A percentile compares a stretch with the other conserved stretches of the same genome.
phyloP scores from a whole-genome alignment of 2,888 invertebrate genomes.

The Mycalesis mineus region DNA sequence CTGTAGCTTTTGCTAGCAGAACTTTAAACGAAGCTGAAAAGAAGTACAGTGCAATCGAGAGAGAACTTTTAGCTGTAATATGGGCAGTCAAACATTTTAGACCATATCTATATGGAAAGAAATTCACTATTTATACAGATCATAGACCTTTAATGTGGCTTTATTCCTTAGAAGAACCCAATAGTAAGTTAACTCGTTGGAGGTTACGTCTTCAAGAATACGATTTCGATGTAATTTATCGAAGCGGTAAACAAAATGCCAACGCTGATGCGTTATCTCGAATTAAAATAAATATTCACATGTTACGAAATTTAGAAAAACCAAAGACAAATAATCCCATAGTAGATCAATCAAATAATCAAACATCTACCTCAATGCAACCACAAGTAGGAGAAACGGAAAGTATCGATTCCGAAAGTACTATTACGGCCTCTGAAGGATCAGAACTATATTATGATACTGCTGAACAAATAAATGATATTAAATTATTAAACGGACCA shows the following conservation, averaged over 20 bases:
- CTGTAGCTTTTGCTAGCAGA: not conserved
- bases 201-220: too few relatives aligned
- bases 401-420: not conserved
- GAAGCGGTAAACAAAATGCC: too few relatives aligned
- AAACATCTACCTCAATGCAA: not conserved
- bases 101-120: not conserved
- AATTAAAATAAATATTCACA: too few relatives aligned
- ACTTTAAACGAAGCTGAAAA: not conserved
- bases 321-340: not conserved
- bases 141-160: not conserved
- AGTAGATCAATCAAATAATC: not conserved
- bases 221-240: too few relatives aligned
- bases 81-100: not conserved
- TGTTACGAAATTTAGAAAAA: too few relatives aligned
- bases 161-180: not conserved
- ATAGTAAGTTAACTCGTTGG: too few relatives aligned
- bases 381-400: not conserved
- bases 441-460: not conserved
- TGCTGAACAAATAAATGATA: not conserved
- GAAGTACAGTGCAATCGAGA: not conserved
- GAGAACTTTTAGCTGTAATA: not conserved
- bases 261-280: too few relatives aligned
- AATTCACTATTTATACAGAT: not conserved
- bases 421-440: not conserved
- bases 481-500: not conserved